Evolutionary conservation across 2,888 invertebrate species (phyloP).

Genomic region (Sialis lutaria): DNA sequence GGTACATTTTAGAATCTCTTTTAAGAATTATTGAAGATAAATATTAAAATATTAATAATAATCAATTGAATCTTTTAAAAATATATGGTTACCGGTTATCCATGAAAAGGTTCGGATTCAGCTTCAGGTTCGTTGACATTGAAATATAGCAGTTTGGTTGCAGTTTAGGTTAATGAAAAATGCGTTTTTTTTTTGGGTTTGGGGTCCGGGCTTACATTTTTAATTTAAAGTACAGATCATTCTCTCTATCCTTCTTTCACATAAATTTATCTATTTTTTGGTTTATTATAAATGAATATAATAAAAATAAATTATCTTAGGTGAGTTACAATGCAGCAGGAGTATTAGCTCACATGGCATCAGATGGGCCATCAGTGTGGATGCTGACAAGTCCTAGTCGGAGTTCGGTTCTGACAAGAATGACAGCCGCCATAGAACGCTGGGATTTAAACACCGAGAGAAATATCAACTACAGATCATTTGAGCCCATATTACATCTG

Average conservation of each 20-base stretch:
- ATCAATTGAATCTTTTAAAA: too few relatives aligned
- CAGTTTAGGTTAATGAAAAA: too few relatives aligned
- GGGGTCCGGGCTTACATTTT: too few relatives aligned
- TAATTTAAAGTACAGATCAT: background rate
- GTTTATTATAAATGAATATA: background rate
- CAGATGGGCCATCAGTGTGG: conserved; percentile 80
- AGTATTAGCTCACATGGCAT: conserved; percentile 87
- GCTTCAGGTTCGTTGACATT: too few relatives aligned
- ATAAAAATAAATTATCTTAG: conserved; percentile 26
- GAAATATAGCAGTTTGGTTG: too few relatives aligned
- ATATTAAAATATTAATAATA: too few relatives aligned
- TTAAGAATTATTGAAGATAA: too few relatives aligned
- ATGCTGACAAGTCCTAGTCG: conserved; percentile 52
- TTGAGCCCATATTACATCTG: conserved; percentile 81
- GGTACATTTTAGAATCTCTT: too few relatives aligned
- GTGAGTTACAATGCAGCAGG: conserved; percentile 93
- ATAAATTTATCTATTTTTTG: background rate
- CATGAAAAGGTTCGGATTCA: too few relatives aligned
- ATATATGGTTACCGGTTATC: too few relatives aligned
- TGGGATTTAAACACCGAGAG: conserved; percentile 79
- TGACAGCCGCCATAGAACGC: conserved; percentile 66
- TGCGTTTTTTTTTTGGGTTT: too few relatives aligned
- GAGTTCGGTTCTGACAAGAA: conserved; percentile 49
- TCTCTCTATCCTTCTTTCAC: background rate
- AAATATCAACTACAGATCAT: conserved; percentile 93